Conservation (phyloP, 2,113 vertebrate genomes). For the Arizona elegans region DNA sequence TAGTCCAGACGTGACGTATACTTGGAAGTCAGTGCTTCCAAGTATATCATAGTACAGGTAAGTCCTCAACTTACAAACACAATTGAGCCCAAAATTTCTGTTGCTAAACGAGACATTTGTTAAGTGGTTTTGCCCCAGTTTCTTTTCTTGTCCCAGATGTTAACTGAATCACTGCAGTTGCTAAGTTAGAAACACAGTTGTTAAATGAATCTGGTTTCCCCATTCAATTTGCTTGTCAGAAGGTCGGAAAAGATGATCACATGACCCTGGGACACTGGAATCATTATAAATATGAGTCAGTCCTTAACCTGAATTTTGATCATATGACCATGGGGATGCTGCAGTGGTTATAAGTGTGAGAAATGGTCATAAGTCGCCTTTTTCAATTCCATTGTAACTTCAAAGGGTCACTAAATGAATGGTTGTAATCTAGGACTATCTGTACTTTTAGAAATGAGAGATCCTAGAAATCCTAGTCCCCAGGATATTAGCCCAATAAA, state of each 20-base stretch:
- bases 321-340: not conserved
- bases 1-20: too few relatives aligned
- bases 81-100: not conserved
- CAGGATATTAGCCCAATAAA: not conserved
- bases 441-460: slow-evolving; percentile 34
- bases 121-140: not conserved
- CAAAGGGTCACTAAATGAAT: not conserved
- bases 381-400: not conserved
- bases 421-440: not conserved
- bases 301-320: not conserved
- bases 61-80: not conserved
- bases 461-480: slow-evolving; percentile 18
- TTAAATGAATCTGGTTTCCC: not conserved
- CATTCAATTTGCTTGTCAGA: not conserved
- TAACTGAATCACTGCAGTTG: not conserved
- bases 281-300: not conserved
- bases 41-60: slow-evolving; percentile 29
- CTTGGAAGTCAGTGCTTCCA: slow-evolving; percentile 1
- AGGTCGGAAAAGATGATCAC: not conserved
- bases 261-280: not conserved
- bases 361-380: not conserved
- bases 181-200: not conserved
- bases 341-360: not conserved
- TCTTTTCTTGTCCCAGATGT: not conserved
- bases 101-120: not conserved